A percentile compares a stretch with the other conserved stretches of the same genome.
These are phyloP conservation scores for Paratrypauchen microcephalus DNA, from an alignment of 2,797 vertebrate genomes.

Conservation along the genomic window DNA sequence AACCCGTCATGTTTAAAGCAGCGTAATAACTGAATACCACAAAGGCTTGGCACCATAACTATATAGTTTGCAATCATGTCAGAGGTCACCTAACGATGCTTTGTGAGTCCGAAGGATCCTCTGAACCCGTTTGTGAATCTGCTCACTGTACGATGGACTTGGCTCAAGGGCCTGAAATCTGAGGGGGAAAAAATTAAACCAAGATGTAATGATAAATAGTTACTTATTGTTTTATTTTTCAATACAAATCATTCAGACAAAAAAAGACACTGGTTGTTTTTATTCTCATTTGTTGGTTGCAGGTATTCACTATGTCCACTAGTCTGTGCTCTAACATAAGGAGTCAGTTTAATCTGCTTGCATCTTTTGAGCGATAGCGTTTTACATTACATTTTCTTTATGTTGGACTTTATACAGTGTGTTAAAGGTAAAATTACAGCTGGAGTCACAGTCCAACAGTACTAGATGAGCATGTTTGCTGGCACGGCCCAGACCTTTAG, in stretches of 20 bases:
- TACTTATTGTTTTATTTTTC: too few relatives aligned
- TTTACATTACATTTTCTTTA: background rate
- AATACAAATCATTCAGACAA: background rate
- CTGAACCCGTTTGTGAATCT: constrained; percentile 91
- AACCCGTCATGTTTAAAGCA: constrained; percentile 32
- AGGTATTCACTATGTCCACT: constrained; percentile 74
- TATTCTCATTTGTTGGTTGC: background rate
- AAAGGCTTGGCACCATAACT: constrained; percentile 18
- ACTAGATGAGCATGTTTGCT: constrained; percentile 30
- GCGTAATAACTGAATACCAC: constrained; percentile 1
- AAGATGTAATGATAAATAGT: too few relatives aligned
- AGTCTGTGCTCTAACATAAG: constrained; percentile 87
- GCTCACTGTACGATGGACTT: constrained; percentile 83
- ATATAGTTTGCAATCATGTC: constrained; percentile 20
- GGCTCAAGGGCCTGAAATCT: constrained; percentile 81
- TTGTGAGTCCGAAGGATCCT: constrained; percentile 87
- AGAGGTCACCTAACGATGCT: constrained; percentile 56
- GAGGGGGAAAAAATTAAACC: constrained; percentile 22
- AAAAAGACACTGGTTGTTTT: background rate
- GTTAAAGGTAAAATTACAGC: constrained; percentile 22
- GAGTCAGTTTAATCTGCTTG: constrained; percentile 5
- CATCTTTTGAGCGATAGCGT: background rate
- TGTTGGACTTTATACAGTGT: constrained; percentile 3
- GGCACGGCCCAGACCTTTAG: constrained; percentile 13
- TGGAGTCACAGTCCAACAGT: constrained; percentile 31